Evolutionary conservation across 2,888 invertebrate genomes (phyloP).

Genomic region (Ochropacha duplaris): DNA sequence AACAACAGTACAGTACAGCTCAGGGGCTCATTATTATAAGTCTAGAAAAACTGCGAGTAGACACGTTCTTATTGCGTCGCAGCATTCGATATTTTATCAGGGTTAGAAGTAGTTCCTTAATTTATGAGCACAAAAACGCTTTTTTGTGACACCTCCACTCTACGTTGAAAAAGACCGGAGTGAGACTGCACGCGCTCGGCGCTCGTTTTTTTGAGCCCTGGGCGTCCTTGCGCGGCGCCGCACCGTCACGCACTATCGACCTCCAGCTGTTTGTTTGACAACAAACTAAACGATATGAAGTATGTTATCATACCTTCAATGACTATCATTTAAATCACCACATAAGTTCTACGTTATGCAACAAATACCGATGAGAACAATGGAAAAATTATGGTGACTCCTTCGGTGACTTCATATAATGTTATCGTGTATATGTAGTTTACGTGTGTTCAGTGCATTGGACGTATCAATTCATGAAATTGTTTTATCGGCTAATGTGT

Average conservation of each 20-base stretch:
- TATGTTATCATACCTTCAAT: slow-evolving; percentile 33
- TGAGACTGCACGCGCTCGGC: slow-evolving; percentile 36
- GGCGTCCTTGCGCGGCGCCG: slow-evolving; percentile 64
- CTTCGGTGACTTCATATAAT: slow-evolving; percentile 18
- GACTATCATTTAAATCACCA: neutral
- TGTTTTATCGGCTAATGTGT: slow-evolving; percentile 36
- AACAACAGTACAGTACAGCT: neutral
- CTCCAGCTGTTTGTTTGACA: slow-evolving; percentile 70
- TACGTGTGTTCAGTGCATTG: slow-evolving; percentile 34
- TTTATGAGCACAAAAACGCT: slow-evolving; percentile 30
- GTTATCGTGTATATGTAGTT: slow-evolving; percentile 27
- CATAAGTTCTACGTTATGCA: neutral
- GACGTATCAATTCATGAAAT: slow-evolving; percentile 42
- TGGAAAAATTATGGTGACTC: slow-evolving; percentile 24
- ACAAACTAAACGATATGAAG: slow-evolving; percentile 54
- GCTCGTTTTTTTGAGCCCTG: slow-evolving; percentile 47
- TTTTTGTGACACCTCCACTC: slow-evolving; percentile 30
- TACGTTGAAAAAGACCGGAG: slow-evolving; percentile 38
- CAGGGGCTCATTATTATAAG: neutral
- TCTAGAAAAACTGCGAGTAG: neutral
- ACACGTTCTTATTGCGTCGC: slow-evolving; percentile 24
- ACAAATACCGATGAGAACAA: slow-evolving; percentile 10
- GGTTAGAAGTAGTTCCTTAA: slow-evolving; percentile 32
- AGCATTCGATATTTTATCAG: slow-evolving; percentile 34
- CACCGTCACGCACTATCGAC: slow-evolving; percentile 57